These are phyloP conservation scores for Turnix velox DNA, from an alignment of 2,113 vertebrate species.

Conservation along the genomic window DNA sequence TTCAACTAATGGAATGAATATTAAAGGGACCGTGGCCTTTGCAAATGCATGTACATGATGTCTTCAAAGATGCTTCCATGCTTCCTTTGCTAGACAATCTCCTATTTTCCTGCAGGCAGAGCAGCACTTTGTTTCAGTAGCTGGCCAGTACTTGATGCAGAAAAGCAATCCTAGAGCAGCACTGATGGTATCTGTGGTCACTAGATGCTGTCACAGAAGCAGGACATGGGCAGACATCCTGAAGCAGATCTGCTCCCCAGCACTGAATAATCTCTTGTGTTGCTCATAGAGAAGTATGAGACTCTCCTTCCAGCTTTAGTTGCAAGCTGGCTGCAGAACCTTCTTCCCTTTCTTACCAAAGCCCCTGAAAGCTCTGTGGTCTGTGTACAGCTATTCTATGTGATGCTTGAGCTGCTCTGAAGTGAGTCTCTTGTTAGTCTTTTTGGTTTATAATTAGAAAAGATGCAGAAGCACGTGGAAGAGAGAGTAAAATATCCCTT, in stretches of 20 bases:
- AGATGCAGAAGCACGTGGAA: not conserved
- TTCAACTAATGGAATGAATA: not conserved
- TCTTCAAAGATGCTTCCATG: not conserved
- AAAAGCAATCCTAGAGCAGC: not conserved
- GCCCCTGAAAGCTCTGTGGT: not conserved
- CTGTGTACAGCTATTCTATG: not conserved
- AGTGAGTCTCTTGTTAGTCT: not conserved
- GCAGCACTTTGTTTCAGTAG: not conserved
- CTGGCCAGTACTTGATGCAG: not conserved
- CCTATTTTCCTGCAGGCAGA: not conserved
- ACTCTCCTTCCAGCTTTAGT: not conserved
- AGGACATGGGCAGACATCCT: not conserved
- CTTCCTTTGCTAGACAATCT: not conserved
- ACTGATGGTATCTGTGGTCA: fast-evolving
- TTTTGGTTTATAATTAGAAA: not conserved
- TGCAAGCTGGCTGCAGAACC: not conserved
- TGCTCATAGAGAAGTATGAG: fast-evolving
- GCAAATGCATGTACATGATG: not conserved
- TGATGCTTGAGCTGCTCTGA: not conserved
- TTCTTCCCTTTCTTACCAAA: not conserved
- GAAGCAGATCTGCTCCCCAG: not conserved
- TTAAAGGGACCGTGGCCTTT: not conserved
- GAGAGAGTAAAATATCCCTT: not conserved
- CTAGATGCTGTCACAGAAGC: fast-evolving
- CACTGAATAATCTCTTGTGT: not conserved